Percentiles rank a stretch among this genome's conserved stretches.
Evolutionary conservation across 2,888 invertebrate species (phyloP).

Genomic region (Eristalis tenax): DNA sequence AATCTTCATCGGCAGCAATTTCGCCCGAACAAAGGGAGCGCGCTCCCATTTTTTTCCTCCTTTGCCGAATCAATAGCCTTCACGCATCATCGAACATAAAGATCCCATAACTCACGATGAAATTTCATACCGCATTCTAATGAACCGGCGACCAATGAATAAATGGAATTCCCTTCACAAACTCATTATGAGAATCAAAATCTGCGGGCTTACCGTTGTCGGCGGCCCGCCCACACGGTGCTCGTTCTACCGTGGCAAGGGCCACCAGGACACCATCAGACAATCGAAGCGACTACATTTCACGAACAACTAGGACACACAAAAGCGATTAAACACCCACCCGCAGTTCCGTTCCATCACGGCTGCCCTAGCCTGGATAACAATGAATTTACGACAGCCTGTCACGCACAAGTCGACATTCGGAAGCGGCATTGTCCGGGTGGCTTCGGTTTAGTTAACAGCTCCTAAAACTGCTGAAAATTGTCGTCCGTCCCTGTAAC

Average conservation of each 20-base stretch:
- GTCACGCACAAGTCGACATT: conserved; percentile 60
- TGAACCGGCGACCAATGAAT: conserved; percentile 43
- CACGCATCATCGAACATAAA: conserved; percentile 42
- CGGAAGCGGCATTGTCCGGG: conserved; percentile 26
- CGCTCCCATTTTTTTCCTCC: not conserved
- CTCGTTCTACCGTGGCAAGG: not conserved
- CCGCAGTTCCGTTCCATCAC: not conserved
- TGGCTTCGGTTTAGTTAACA: conserved; percentile 27
- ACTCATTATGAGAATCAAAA: conserved; percentile 25
- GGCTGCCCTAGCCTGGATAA: not conserved
- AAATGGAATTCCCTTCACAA: not conserved
- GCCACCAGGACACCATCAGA: not conserved
- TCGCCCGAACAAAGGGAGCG: not conserved
- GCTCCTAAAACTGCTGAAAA: conserved; percentile 23
- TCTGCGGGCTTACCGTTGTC: not conserved
- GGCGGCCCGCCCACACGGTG: not conserved
- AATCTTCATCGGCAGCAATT: not conserved
- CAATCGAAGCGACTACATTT: not conserved
- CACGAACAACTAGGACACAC: not conserved
- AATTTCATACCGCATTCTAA: conserved; percentile 39
- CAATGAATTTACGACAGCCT: conserved; percentile 42
- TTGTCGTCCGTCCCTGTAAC: not conserved
- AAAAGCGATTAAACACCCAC: conserved; percentile 18
- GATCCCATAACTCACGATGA: conserved; percentile 38
- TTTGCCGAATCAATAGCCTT: conserved; percentile 19